Base-by-base conservation (phyloP, 35 echinoderm and acorn worm genomes). In the Apostichopus japonicus region DNA sequence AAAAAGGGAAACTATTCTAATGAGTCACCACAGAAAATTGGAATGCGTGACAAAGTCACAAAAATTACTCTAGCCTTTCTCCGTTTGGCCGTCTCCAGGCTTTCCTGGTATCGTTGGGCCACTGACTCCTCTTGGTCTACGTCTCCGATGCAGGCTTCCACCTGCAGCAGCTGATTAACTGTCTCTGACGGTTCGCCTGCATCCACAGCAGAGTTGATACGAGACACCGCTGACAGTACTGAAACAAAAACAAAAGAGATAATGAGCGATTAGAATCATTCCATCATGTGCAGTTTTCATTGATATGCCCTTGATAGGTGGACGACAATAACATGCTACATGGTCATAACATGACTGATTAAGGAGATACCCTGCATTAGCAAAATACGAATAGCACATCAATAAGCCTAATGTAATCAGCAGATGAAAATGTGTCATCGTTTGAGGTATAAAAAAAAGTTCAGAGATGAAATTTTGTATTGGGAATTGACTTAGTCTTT, bases 131-230 rank as follows among this genome's bases (percentile, higher is more conserved):
- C 97, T 13, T 83, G 58, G 7, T 98, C 96, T 4, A 99, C 93
- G 24, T 95, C 97, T 11, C 65, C 91, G 11, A 99, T 59, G 80
- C 93, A 93, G 24, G 97, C 95, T 76, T 96, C 75, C 1, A 67
- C 73, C 5, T 91, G 81, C 7, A 93, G 53, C 54, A 99, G 90
- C 15, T 92, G 91, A n/a, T 77, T 72, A 0, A 95, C 77, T 0
- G 97, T 99, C 54, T 93, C 93, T 8, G 21, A 24, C 1, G 95
- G 80, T 19, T 96, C 92, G 5, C 95, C 95, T 10, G 97, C 90
- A 75, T 99, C 95, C 13, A 99, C 62, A 5, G 93, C 93, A 70
- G 96, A 90, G 65, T 99, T 99, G 79, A 99, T 99, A 61, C 92
- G 57, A 17, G 94, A 95, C 4, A 99, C 95, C 13, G 93, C 95